Evolutionary conservation across 1,140 invertebrate species (phyloP).

Genomic region (Brachionus manjavacas): DNA sequence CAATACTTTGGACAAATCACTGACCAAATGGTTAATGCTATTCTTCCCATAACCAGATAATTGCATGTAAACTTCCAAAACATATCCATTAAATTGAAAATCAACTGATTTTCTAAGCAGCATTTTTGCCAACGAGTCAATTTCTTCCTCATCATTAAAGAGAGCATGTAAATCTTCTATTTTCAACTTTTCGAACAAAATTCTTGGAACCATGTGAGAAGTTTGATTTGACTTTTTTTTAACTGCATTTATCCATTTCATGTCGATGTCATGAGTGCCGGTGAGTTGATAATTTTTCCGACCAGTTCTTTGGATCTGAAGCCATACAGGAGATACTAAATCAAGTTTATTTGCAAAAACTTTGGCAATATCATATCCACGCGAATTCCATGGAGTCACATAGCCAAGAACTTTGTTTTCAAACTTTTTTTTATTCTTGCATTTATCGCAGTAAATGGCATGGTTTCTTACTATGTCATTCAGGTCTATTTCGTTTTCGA

Average conservation of each 20-base stretch:
- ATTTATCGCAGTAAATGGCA: background rate
- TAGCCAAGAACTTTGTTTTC: constrained; percentile 32
- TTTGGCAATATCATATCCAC: constrained; percentile 88
- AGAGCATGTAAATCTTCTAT: constrained; percentile 49
- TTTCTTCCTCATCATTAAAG: constrained; percentile 45
- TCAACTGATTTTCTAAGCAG: background rate
- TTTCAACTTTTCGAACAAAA: constrained; percentile 57
- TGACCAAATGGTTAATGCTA: constrained; percentile 43
- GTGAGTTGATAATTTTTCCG: constrained; percentile 58
- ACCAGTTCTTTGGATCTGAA: constrained; percentile 69
- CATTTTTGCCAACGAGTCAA: constrained; percentile 49
- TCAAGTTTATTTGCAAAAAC: constrained; percentile 81
- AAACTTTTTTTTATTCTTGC: background rate
- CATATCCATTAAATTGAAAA: constrained; percentile 71
- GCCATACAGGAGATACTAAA: constrained; percentile 86
- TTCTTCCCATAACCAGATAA: constrained; percentile 65
- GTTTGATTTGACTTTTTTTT: constrained; percentile 12
- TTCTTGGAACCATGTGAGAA: constrained; percentile 57
- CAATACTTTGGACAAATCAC: background rate
- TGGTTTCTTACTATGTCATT: constrained; percentile 18
- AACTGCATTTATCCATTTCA: constrained; percentile 64
- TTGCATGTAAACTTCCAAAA: constrained; percentile 81
- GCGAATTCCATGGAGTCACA: constrained; percentile 71
- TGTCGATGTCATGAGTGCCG: constrained; percentile 65
- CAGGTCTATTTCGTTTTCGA: background rate